Conservation (phyloP, 2,113 vertebrate species). For the Antechinus stuartii region DNA sequence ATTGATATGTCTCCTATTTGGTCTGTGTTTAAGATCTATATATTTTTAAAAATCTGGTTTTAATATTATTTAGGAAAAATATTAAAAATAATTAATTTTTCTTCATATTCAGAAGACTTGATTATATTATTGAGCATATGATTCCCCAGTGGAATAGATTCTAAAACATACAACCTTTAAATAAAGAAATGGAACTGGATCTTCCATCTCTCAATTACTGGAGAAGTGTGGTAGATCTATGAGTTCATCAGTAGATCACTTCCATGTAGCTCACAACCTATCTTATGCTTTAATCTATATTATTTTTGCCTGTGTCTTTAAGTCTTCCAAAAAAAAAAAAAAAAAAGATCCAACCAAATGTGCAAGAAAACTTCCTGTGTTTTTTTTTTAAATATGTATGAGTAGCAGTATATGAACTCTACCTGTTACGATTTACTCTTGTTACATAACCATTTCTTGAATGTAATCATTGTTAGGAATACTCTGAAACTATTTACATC, state of each 20-base stretch:
- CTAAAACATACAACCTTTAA: neutral
- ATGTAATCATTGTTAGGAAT: neutral
- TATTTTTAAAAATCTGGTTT: neutral
- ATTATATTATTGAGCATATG: neutral
- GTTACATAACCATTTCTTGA: neutral
- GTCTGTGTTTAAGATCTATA: neutral
- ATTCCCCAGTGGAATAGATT: neutral
- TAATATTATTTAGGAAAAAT: neutral
- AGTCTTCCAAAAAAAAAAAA: neutral
- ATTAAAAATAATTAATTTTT: neutral
- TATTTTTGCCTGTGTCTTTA: neutral
- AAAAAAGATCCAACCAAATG: neutral
- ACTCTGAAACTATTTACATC: neutral
- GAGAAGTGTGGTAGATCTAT: neutral
- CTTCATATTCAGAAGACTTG: neutral
- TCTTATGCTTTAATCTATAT: neutral
- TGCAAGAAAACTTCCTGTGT: neutral
- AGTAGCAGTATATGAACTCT: neutral
- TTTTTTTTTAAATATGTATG: neutral
- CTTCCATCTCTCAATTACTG: neutral
- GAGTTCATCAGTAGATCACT: neutral
- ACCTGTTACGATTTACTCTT: neutral
- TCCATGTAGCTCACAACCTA: neutral
- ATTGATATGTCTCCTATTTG: neutral
- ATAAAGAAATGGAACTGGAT: neutral